Conservation (phyloP, 1,140 invertebrate genomes). For the Lutraria rhynchaena region DNA sequence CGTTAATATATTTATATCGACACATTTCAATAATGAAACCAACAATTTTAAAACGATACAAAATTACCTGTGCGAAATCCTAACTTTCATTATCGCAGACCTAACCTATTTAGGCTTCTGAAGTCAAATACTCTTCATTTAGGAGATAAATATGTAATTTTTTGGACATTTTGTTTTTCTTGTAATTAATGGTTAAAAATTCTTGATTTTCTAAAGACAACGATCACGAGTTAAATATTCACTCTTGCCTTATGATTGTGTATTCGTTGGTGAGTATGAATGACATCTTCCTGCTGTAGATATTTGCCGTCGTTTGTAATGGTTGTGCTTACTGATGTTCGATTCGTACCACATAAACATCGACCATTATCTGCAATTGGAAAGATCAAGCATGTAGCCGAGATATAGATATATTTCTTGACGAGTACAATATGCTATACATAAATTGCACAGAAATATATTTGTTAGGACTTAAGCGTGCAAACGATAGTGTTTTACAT, state of each 20-base stretch:
- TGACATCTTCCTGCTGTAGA: background rate
- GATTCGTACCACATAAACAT: background rate
- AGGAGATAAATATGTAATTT: conserved; percentile 17
- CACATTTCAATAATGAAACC: too few relatives aligned
- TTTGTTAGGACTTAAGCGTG: too few relatives aligned
- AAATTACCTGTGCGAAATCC: too few relatives aligned
- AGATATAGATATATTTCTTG: background rate
- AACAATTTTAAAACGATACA: too few relatives aligned
- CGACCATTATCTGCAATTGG: background rate
- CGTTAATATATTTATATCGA: too few relatives aligned
- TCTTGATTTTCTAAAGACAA: background rate
- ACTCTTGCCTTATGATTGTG: background rate
- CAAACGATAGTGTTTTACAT: too few relatives aligned
- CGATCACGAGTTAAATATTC: background rate
- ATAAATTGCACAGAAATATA: background rate
- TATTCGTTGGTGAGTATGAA: background rate
- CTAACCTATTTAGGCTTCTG: conserved; percentile 8
- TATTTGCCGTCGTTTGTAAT: background rate
- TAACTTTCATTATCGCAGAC: background rate
- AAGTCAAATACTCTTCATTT: conserved; percentile 18
- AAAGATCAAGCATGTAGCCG: background rate
- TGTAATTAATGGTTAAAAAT: background rate
- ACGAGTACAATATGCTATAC: background rate
- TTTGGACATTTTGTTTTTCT: background rate
- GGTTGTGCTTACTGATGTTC: background rate